Percentiles rank a stretch among this genome's conserved stretches.
Conservation (phyloP, 2,113 vertebrate genomes). For the Garra rufa region DNA sequence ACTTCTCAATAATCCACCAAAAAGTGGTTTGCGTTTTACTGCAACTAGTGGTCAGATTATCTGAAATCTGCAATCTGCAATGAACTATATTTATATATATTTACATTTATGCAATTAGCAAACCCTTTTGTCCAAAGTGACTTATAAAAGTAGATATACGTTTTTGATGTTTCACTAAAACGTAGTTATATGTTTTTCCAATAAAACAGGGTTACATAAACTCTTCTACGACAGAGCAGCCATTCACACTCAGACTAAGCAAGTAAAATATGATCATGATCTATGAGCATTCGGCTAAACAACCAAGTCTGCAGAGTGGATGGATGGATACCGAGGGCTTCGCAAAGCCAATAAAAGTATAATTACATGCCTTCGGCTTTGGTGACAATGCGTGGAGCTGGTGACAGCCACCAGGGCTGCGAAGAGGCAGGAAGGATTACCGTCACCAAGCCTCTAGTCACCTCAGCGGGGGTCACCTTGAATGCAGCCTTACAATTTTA, state of each 20-base stretch:
- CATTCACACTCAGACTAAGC: not conserved
- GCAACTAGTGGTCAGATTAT: not conserved
- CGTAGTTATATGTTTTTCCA: not conserved
- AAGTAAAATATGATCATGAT: conserved; percentile 62
- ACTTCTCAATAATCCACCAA: not conserved
- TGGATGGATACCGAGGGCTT: conserved; percentile 74
- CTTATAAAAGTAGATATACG: not conserved
- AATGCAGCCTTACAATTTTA: conserved; percentile 77
- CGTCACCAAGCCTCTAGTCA: conserved; percentile 72
- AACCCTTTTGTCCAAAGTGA: no score
- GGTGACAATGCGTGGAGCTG: conserved; percentile 66
- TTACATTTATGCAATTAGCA: no score
- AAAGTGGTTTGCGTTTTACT: not conserved
- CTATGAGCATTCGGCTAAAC: conserved; percentile 57
- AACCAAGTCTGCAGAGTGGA: conserved; percentile 55
- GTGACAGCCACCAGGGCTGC: conserved; percentile 71
- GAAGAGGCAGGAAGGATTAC: conserved; percentile 76
- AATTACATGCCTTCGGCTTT: conserved; percentile 75
- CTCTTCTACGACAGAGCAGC: not conserved
- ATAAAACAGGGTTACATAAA: not conserved
- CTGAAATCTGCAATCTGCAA: not conserved
- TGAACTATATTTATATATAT: not conserved
- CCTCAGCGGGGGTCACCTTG: conserved; percentile 79
- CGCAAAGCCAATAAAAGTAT: conserved; percentile 77
- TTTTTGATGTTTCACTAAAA: not conserved